A percentile compares a stretch with the other conserved stretches of the same genome.
phyloP scores from a whole-genome alignment of 2,888 invertebrate genomes.

The Brassicogethes aeneus region DNA sequence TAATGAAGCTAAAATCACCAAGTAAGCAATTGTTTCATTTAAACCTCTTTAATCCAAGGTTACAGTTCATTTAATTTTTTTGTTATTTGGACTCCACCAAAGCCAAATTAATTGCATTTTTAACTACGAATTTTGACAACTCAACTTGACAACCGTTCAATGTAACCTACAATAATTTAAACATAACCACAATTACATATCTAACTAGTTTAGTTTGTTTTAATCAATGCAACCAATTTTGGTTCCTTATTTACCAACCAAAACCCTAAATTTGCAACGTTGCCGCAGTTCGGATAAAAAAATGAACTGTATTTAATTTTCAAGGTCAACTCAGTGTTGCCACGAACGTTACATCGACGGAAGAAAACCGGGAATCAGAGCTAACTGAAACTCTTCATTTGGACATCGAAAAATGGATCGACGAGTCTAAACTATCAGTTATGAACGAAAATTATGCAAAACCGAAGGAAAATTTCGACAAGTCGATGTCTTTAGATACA shows the following conservation, averaged over 20 bases:
- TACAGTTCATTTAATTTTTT: too few species aligned
- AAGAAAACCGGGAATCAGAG: conserved; percentile 37
- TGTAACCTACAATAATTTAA: too few species aligned
- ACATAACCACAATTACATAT: too few species aligned
- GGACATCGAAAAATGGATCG: conserved; percentile 40
- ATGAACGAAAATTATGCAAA: conserved; percentile 17
- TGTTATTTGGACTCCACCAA: too few species aligned
- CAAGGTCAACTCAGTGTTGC: conserved; percentile 43
- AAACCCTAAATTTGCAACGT: too few species aligned
- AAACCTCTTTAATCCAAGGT: too few species aligned
- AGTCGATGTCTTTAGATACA: conserved; percentile 19
- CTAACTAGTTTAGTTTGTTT: too few species aligned
- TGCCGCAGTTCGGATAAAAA: too few species aligned
- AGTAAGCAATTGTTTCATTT: conserved; percentile 43
- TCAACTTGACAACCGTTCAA: too few species aligned
- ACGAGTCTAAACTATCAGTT: conserved; percentile 36
- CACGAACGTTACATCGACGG: conserved; percentile 32
- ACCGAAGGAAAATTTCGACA: conserved; percentile 19
- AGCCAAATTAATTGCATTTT: neutral
- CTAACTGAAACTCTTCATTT: conserved; percentile 32
- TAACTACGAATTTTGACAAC: neutral
- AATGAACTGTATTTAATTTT: too few species aligned
- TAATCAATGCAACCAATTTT: too few species aligned
- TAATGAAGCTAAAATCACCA: conserved; percentile 42
- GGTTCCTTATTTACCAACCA: too few species aligned